Evolutionary conservation across 1,140 invertebrate species (phyloP).

Genomic region (Drosophila guanche): DNA sequence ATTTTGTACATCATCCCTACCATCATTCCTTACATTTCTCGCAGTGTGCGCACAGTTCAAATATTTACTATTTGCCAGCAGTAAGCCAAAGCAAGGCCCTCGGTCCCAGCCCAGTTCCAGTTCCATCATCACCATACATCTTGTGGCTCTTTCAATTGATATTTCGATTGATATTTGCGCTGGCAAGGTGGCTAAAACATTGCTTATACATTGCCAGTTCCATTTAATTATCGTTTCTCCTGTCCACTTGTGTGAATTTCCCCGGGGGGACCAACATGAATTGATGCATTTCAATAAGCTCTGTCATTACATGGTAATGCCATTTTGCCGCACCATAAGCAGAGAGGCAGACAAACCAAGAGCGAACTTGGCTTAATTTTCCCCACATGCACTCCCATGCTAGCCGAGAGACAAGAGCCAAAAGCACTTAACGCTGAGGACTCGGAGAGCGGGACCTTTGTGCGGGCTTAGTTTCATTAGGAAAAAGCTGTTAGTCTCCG

Average conservation of each 20-base stretch:
- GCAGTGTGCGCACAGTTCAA: constrained; percentile 40
- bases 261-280: constrained; percentile 15
- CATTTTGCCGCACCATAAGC: constrained; percentile 20
- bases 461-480: constrained; percentile 36
- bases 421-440: constrained; percentile 36
- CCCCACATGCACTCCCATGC: constrained; percentile 14
- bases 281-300: constrained; percentile 42
- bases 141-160: constrained; percentile 34
- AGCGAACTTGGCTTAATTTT: constrained; percentile 39
- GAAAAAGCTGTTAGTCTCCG: constrained; percentile 22
- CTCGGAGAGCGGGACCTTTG: constrained; percentile 1
- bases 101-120: constrained; percentile 15
- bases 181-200: too few relatives aligned
- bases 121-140: not conserved
- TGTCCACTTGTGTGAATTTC: not conserved
- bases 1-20: constrained; percentile 1
- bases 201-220: not conserved
- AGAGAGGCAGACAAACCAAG: not conserved
- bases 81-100: constrained; percentile 20
- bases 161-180: constrained; percentile 23
- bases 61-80: constrained; percentile 48
- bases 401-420: constrained; percentile 13
- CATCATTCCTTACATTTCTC: not conserved
- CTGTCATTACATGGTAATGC: constrained; percentile 47
- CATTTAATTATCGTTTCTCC: constrained; percentile 41